Base-by-base conservation (phyloP, 2,113 vertebrate genomes). In the Psephotus haematonotus region DNA sequence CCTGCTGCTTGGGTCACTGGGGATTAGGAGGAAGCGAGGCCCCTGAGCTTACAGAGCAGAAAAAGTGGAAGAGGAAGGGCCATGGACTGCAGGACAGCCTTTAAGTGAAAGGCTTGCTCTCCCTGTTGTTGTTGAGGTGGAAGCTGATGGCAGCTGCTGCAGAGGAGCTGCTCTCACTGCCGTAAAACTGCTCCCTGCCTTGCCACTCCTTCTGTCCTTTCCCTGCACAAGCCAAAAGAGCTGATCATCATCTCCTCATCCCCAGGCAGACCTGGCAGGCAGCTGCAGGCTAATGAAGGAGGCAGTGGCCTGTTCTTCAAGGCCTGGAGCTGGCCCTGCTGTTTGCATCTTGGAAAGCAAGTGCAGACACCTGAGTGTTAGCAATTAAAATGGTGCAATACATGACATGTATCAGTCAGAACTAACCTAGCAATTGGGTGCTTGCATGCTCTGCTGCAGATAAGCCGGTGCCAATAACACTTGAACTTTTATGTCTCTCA, bases 351-450 rank as follows among this genome's bases (percentile, higher is more conserved):
- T 91, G 59, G 81, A 95, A 94, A 93, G 70, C 78, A 86, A 93
- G 78, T 37, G 37, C 63, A 90, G 90, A 91, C 19, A 9, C 60
- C 85, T 10, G 60, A 91, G 62, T 59, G 62, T 17, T 28, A 87
- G 89, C 74, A 96, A 96, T 93, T 90, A 88, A 96, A 93, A 89
- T 95, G 76, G 91, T 74, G 95, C 92, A 96, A 96, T 87, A 65
- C 37, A 4, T 46, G 78, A 94, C 91, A 94, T 0, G 0, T 28
- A 95, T 69, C 70, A 8, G 6, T 90, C 93, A 97, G 83, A 96
- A 93, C 89, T 44, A 92, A 81, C 43, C n/a, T 16, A 63, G 63
- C 63, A 86, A 49, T 47, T 93, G 86, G 33, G 47, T 27, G 52
- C 62, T 86, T 82, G 71, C 81, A 59, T 2, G 2, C n/a, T 0